Base-by-base conservation (phyloP, 2,888 invertebrate genomes). In the Coremacera marginata region DNA sequence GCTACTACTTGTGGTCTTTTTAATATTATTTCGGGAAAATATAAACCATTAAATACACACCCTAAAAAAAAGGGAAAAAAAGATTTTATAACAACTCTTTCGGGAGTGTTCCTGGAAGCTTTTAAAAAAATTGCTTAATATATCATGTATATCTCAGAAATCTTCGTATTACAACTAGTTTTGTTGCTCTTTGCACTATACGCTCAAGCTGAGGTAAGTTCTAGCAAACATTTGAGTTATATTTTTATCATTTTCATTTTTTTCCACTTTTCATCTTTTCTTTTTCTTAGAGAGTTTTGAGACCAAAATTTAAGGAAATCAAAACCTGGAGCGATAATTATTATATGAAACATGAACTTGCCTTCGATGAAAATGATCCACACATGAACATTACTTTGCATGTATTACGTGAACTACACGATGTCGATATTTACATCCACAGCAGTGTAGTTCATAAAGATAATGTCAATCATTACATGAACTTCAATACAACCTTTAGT, bases 321-420 rank as follows among this genome's bases (percentile, higher is more conserved):
- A 85, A 85, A 19, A n/a, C 85, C 0, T 88, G 88, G 89, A 86
- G 85, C 76, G 88, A 88, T 31, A 86, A 87, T 37, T 84, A 84
- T 62, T 78, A 83, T 62, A 63, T 87, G 1, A 83, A 83, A 34
- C 88, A 86, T 77, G 82, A 82, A 31, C 78, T 87, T 4, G 79
- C 82, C n/a, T 84, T 84, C 57, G 88, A 88, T 76, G 70, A 80
- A 52, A 73, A 72, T 3, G 88, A 87, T 81, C 88, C 89, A 0
- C 87, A 88, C 75, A 71, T 88, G 22, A 89, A 88, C 78, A 81
- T 85, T n/a, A 84, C 86, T 0, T 73, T 87, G 25, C 84, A 85
- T n/a, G 84, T 88, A 0, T 81, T 87, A 49, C 82, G 88, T 72
- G 84, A 85, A 0, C 75, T 87, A 9, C 79, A 83, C 4, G 83